phyloP scores from a whole-genome alignment of 1,140 invertebrate species.

The Trigoniulus corallinus region DNA sequence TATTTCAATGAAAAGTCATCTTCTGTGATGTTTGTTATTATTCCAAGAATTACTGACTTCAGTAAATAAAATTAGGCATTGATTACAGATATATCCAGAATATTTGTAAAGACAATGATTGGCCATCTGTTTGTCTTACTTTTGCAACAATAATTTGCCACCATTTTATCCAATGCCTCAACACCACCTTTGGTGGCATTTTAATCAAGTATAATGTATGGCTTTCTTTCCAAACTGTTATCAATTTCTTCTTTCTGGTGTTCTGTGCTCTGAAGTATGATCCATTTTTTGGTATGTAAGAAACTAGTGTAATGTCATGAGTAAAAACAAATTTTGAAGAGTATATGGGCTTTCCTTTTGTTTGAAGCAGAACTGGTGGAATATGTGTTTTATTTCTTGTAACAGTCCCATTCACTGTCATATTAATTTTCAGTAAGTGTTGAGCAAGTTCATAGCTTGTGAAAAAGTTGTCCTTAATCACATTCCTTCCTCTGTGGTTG shows the following conservation, averaged over 20 bases:
- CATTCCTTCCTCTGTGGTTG: neutral
- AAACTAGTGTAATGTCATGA: constrained; percentile 12
- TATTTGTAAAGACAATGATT: constrained; percentile 12
- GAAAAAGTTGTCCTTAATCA: constrained; percentile 3
- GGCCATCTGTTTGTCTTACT: constrained; percentile 9
- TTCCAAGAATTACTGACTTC: neutral
- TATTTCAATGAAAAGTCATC: neutral
- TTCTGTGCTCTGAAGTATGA: constrained; percentile 10
- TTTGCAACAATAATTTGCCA: constrained; percentile 7
- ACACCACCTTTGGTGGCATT: constrained; percentile 14
- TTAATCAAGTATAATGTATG: constrained; percentile 14
- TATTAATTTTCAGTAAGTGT: neutral
- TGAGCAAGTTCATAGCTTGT: neutral
- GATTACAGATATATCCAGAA: constrained; percentile 8
- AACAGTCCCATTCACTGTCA: constrained; percentile 1
- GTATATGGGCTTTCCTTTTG: constrained; percentile 4
- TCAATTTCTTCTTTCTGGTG: constrained; percentile 6
- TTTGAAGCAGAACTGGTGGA: neutral
- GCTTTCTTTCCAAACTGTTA: constrained; percentile 6
- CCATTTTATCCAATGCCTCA: constrained; percentile 12
- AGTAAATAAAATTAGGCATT: neutral
- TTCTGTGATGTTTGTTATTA: neutral
- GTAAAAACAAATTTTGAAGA: constrained; percentile 7
- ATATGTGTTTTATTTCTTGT: constrained; percentile 2
- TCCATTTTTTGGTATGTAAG: constrained; percentile 12